Base-by-base conservation (phyloP, 2,113 vertebrate species). In the Prinia subflava region DNA sequence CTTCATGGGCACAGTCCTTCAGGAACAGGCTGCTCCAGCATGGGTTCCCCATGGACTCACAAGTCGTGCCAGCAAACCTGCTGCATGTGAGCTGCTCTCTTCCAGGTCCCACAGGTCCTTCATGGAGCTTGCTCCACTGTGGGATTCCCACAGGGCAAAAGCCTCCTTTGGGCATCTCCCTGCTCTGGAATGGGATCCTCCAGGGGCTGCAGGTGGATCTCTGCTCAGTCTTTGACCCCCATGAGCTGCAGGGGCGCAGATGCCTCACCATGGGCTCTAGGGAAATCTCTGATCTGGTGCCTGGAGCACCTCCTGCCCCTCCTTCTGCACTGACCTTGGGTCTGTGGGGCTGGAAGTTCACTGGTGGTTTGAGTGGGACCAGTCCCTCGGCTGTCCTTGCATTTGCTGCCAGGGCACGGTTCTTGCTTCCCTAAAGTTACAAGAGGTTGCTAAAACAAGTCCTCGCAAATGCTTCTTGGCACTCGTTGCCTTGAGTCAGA, bases 221-320 rank as follows among this genome's bases (percentile, higher is more conserved):
- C 12, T 74, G 5, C 13, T 55, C 18, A 2, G 0, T 7, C 6
- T 0, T 53, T 19, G 6, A 7, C 12, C 7, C 6, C 21, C 8
- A 1, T 7, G 21, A 1, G 30, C 39, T 67, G 22, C 49, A 57
- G 42, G 18, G 35, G 15, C 12, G 23, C 47, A 63, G 35, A 30
- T 62, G n/a, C 41, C 17, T 69, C 49, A 19, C 63, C 62, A 41
- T 9, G 28, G 47, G 13, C 56, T 77, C 65, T 28, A 41, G 28
- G 22, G n/a, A 22, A 28, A 31, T 7, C 18, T 41, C 46, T 1
- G 21, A 39, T 47, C 30, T 2, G 3, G 30, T 3, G 5, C 12
- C n/a, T 33, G 46, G 12, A 49, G 39, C 47, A 28, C 3, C 9
- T 91, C n/a, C 47, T 60, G 15, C 15, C 4, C 4, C 31, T 49